Evolutionary conservation across 2,888 invertebrate genomes (phyloP).

Genomic region (Amblyjoppa proteus): DNA sequence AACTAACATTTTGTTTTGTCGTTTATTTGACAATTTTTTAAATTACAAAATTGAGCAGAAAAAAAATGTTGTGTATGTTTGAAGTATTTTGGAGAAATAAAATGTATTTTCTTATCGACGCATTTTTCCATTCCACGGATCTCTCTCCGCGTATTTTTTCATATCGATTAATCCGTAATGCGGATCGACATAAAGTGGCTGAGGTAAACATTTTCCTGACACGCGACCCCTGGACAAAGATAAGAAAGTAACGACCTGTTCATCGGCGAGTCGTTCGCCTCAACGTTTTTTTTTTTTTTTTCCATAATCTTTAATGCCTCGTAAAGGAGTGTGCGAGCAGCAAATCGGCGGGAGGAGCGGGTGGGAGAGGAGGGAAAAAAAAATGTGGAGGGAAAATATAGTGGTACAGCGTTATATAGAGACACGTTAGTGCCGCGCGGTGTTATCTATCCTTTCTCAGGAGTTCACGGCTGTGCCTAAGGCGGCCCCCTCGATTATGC

Average conservation of each 20-base stretch:
- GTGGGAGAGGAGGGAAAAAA: neutral
- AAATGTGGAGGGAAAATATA: neutral
- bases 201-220: neutral
- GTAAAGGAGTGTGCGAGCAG: conserved; percentile 13
- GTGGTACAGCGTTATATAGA: conserved; percentile 1
- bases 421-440: conserved; percentile 15
- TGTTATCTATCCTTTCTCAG: conserved; percentile 40
- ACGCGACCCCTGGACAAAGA: neutral
- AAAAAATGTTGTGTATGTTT: neutral
- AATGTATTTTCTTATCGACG: too few relatives aligned
- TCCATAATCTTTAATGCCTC: conserved; percentile 6
- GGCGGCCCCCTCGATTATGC: conserved; percentile 59
- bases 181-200: neutral
- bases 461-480: conserved; percentile 44
- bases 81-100: neutral
- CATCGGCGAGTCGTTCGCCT: neutral
- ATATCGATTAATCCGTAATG: neutral
- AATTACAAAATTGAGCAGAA: neutral
- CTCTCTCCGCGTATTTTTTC: neutral
- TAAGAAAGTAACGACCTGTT: conserved; percentile 15
- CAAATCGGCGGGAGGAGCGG: neutral
- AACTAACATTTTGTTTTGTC: too few relatives aligned
- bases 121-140: too few relatives aligned
- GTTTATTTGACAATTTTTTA: too few relatives aligned
- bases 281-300: conserved; percentile 8